Evolutionary conservation across 2,113 vertebrate species (phyloP).

Genomic region (Gasterosteus aculeatus): DNA sequence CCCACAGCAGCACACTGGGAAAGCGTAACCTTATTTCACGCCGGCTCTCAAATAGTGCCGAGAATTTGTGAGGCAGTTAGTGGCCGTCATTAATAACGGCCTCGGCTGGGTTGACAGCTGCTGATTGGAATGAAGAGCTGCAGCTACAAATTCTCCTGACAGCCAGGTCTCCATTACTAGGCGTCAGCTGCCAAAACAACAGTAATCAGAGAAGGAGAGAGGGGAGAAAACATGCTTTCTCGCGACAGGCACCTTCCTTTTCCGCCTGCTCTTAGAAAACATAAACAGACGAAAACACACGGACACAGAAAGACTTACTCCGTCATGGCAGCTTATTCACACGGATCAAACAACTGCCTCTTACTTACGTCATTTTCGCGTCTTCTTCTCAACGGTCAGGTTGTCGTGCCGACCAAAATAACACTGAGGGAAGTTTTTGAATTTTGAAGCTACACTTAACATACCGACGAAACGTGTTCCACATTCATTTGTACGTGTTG

Average conservation of each 20-base stretch:
- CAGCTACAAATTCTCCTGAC: conserved; percentile 82
- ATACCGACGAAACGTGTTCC: not conserved
- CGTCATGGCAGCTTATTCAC: conserved; percentile 1
- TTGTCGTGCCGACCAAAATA: not conserved
- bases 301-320: conserved; percentile 13
- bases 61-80: conserved; percentile 81
- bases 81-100: conserved; percentile 81
- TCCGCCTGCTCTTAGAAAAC: conserved; percentile 34
- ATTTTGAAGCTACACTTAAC: not conserved
- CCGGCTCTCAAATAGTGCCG: conserved; percentile 77
- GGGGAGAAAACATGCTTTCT: conserved; percentile 62
- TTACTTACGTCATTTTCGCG: not conserved
- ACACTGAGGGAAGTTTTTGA: not conserved
- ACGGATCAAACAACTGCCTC: conserved; percentile 28
- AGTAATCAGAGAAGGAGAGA: conserved; percentile 69
- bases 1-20: conserved; percentile 65
- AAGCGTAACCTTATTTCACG: conserved; percentile 77
- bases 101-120: conserved; percentile 74
- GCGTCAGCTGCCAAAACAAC: conserved; percentile 82
- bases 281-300: conserved; percentile 51
- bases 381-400: conserved; percentile 6
- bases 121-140: conserved; percentile 80
- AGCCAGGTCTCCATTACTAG: conserved; percentile 79
- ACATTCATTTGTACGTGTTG: not conserved
- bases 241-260: conserved; percentile 39